phyloP scores from a whole-genome alignment of 2,888 invertebrate species.

The Hoplodrina blanda region DNA sequence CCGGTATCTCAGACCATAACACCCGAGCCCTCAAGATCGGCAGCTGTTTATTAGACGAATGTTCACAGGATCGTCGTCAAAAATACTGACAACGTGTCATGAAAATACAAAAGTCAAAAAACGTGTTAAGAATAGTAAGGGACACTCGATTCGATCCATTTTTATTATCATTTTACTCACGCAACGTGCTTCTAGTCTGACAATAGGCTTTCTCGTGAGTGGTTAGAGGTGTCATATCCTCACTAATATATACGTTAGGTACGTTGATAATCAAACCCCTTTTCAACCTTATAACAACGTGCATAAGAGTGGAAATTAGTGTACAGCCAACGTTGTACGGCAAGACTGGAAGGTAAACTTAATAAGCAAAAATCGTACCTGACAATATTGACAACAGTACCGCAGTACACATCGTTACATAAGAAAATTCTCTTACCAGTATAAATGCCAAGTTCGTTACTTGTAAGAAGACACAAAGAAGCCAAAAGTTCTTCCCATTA shows the following conservation, averaged over 20 bases:
- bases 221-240: constrained; percentile 24
- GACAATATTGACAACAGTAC: not conserved
- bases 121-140: constrained; percentile 35
- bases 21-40: too few species aligned
- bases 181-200: constrained; percentile 9
- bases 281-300: not conserved
- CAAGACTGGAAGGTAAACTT: not conserved
- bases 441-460: constrained; percentile 5
- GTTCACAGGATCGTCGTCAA: constrained; percentile 32
- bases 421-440: constrained; percentile 1
- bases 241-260: constrained; percentile 1
- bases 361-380: not conserved
- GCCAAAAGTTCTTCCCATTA: too few species aligned
- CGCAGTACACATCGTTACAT: not conserved
- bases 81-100: constrained; percentile 29
- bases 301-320: not conserved
- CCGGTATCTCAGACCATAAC: too few species aligned
- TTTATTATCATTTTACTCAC: constrained; percentile 46
- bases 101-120: constrained; percentile 20
- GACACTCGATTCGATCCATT: constrained; percentile 24
- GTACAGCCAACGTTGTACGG: not conserved
- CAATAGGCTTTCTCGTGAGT: constrained; percentile 30
- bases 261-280: not conserved
- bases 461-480: too few species aligned
- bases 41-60: constrained; percentile 10